These are phyloP conservation scores for Gymnocypris eckloni DNA, from an alignment of 2,797 vertebrate genomes.

Conservation along the genomic window DNA sequence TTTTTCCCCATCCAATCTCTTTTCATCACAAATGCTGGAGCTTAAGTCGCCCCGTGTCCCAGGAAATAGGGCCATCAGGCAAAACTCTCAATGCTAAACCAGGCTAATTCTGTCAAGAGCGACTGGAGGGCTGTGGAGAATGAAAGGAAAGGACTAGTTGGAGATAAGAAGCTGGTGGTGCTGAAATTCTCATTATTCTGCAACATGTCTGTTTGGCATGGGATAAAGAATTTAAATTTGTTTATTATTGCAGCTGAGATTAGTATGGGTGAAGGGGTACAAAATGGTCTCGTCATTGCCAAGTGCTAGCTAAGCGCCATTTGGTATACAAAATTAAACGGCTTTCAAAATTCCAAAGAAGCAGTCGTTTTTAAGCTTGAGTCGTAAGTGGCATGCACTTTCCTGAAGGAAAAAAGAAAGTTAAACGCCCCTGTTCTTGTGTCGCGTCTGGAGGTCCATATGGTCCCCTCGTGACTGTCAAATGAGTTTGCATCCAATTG, in stretches of 20 bases:
- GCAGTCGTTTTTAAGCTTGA: conserved; percentile 49
- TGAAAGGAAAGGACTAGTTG: conserved; percentile 53
- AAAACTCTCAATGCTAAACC: conserved; percentile 59
- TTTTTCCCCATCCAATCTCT: conserved; percentile 69
- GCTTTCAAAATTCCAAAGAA: conserved; percentile 59
- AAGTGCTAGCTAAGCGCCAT: conserved; percentile 59
- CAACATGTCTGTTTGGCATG: conserved; percentile 56
- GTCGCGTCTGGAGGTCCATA: conserved; percentile 59
- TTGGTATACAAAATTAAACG: conserved; percentile 58
- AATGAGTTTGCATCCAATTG: conserved; percentile 39
- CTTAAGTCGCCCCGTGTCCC: conserved; percentile 63
- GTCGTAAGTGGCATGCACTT: conserved; percentile 64
- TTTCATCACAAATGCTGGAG: conserved; percentile 69
- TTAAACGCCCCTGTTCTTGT: conserved; percentile 54
- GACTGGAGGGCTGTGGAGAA: conserved; percentile 64
- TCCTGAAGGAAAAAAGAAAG: conserved; percentile 33
- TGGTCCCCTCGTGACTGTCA: conserved; percentile 64
- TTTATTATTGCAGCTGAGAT: conserved; percentile 53
- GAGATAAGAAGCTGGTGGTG: conserved; percentile 51
- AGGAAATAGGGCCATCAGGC: conserved; percentile 67
- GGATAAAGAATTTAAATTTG: conserved; percentile 51
- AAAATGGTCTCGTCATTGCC: conserved; percentile 27
- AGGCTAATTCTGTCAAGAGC: conserved; percentile 71
- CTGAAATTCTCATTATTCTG: conserved; percentile 70
- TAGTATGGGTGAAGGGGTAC: conserved; percentile 52